These are phyloP conservation scores for Actinernus sp. DNA, from an alignment of 92 coral and sea anemone genomes.

Conservation along the genomic window DNA sequence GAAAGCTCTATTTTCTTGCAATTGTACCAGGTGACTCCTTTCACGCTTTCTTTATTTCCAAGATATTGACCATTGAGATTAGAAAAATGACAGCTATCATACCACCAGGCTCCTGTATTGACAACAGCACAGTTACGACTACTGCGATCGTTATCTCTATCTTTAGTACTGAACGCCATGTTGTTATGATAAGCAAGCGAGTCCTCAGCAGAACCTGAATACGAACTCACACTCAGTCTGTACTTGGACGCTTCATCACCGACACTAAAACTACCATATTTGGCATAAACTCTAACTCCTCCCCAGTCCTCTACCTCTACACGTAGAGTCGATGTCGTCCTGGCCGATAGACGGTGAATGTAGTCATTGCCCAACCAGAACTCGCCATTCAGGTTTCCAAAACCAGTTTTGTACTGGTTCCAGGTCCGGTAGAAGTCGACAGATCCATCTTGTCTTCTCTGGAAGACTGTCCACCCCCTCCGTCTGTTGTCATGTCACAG, in stretches of 20 bases:
- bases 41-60: neutral
- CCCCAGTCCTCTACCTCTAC: constrained; percentile 62
- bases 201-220: constrained; percentile 60
- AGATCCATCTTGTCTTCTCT: constrained; percentile 63
- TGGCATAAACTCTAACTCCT: constrained; percentile 27
- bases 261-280: constrained; percentile 51
- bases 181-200: constrained; percentile 43
- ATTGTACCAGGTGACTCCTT: constrained; percentile 5
- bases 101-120: constrained; percentile 66
- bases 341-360: constrained; percentile 50
- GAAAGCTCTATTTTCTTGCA: too few species aligned
- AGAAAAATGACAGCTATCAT: constrained; percentile 24
- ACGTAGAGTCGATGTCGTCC: constrained; percentile 35
- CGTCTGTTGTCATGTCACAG: constrained; percentile 46
- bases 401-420: constrained; percentile 52
- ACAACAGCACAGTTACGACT: constrained; percentile 31
- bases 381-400: constrained; percentile 59
- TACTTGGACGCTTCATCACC: constrained; percentile 44
- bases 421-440: constrained; percentile 51
- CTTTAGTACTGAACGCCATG: constrained; percentile 62
- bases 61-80: constrained; percentile 60
- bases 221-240: constrained; percentile 52
- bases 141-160: constrained; percentile 45
- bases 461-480: constrained; percentile 64
- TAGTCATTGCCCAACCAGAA: constrained; percentile 55